phyloP scores from a whole-genome alignment of 2,797 vertebrate species.

The Sebastes diaconus region DNA sequence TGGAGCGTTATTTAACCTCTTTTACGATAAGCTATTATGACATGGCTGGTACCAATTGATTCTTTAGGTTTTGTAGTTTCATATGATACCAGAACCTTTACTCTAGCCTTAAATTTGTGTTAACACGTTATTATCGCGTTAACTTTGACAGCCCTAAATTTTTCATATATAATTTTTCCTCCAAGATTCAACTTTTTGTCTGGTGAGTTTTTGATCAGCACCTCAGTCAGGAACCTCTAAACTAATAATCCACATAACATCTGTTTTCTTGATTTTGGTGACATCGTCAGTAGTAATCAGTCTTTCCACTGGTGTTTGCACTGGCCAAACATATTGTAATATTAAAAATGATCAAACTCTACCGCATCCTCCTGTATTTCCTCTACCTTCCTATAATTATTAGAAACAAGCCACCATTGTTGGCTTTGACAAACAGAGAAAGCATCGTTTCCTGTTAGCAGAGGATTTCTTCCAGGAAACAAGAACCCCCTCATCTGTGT shows the following conservation, averaged over 20 bases:
- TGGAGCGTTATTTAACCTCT: too few species aligned
- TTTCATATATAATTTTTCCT: neutral
- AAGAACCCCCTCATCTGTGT: conserved; percentile 21
- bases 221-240: neutral
- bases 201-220: neutral
- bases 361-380: conserved; percentile 10
- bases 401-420: conserved; percentile 14
- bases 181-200: neutral
- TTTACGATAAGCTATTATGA: too few species aligned
- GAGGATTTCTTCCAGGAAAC: conserved; percentile 63
- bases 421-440: conserved; percentile 43
- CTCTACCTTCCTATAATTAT: conserved; percentile 52
- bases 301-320: conserved; percentile 9
- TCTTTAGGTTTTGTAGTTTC: too few species aligned
- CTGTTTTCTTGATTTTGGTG: conserved; percentile 2
- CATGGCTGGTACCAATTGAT: too few species aligned
- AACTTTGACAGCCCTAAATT: too few species aligned
- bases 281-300: conserved; percentile 4
- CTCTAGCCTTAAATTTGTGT: too few species aligned
- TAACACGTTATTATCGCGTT: accelerated
- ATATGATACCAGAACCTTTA: accelerated
- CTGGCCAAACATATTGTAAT: conserved; percentile 14
- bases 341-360: conserved; percentile 42
- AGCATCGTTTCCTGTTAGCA: conserved; percentile 32
- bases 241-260: neutral